Conservation (phyloP, 1,140 invertebrate genomes). For the Diabrotica virgifera region DNA sequence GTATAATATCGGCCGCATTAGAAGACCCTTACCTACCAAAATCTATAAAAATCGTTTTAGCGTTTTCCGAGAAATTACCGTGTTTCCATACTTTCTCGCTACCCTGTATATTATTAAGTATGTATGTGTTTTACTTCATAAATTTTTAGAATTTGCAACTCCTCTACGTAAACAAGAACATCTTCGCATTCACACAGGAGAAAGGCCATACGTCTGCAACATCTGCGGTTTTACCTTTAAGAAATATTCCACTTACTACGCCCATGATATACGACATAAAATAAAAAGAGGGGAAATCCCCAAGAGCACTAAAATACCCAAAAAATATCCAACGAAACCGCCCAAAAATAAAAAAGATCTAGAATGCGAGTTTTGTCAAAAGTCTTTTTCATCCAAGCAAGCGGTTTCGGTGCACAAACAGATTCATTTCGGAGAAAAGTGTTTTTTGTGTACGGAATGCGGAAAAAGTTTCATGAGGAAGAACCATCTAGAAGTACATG, state of each 20-base stretch:
- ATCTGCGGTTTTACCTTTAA: constrained; percentile 13
- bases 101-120: too few relatives aligned
- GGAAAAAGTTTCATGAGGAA: constrained; percentile 16
- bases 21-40: too few relatives aligned
- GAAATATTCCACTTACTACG: constrained; percentile 14
- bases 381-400: constrained; percentile 16
- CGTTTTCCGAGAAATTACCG: too few relatives aligned
- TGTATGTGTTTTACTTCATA: too few relatives aligned
- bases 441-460: constrained; percentile 14
- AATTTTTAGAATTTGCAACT: constrained; percentile 20
- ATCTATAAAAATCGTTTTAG: too few relatives aligned
- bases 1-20: too few relatives aligned
- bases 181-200: constrained; percentile 12
- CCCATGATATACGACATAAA: constrained; percentile 18
- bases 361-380: constrained; percentile 5
- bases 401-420: constrained; percentile 12
- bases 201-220: constrained; percentile 12
- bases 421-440: constrained; percentile 16
- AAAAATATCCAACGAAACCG: constrained; percentile 7
- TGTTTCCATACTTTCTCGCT: too few relatives aligned
- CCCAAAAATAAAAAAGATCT: constrained; percentile 5
- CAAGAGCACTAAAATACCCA: constrained; percentile 9
- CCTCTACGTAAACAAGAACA: constrained; percentile 9
- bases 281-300: constrained; percentile 18
- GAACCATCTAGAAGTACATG: constrained; percentile 16